Base-by-base conservation (phyloP, 2,113 vertebrate species). In the Colaptes auratus region DNA sequence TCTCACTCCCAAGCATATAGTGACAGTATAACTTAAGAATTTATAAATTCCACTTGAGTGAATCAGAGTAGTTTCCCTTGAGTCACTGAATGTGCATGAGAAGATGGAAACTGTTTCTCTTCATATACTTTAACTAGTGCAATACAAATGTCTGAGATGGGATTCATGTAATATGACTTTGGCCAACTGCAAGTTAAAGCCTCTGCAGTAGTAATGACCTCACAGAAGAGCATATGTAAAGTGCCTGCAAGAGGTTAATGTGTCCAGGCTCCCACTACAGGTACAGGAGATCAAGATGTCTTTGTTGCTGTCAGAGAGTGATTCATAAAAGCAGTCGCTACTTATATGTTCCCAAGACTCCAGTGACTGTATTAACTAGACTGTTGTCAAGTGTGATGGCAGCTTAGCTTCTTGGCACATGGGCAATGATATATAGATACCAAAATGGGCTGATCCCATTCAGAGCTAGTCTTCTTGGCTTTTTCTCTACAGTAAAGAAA, bases 31-130 rank as follows among this genome's bases (percentile, higher is more conserved):
- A 82, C 33, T 25, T 48, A 60, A 52, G 42, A 48, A 84, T 76
- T 82, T 42, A 36, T 58, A 11, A 78, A 42, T 83, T 80, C 16
- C 25, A 33, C 30, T 70, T 7, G 3, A 39, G 8, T 55, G n/a
- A 79, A 55, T 59, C 50, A 66, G 16, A 77, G 15, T 50, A 63
- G 59, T 35, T 46, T 63, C 35, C 50, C 12, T 44, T 14, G 55
- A 56, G 25, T 30, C 36, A 53, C 58, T 46, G 18, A 76, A 76
- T 5, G 7, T 0, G 0, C 24, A n/a, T 4, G 5, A 72, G 25
- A 69, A 76, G 28, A 42, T 8, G 16, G 25, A 90, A 70, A 50
- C 12, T 28, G 2, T 18, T 31, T 76, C 83, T 88, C 35, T 53
- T 73, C 8, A 3, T 44, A 30, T 36, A 27, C 27, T 83, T 86